Evolutionary conservation across 1,140 invertebrate species (phyloP), one percentile per base, ranked within the genome.

Genomic region (Drosophila gunungcola): DNA sequence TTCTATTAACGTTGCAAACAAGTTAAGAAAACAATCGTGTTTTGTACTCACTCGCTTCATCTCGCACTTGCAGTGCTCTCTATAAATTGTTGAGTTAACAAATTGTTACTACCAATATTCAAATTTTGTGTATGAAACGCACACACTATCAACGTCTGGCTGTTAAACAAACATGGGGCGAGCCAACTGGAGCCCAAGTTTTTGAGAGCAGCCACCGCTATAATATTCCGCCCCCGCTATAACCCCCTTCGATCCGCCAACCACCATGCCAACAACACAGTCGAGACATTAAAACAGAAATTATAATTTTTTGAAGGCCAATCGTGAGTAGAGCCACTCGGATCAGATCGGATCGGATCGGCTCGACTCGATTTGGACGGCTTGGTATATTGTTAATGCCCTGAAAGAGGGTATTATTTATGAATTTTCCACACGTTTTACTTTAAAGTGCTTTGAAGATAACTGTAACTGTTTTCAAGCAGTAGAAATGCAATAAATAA

Each of bases 231-330:
- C 13, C 65, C 13, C 61, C 60, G 13, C 32, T 2, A 4, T 3
- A 9, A 13, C 60, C 64, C 61, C 61, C 46, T 41, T 21, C 13
- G 34, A 39, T 34, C 11, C 41, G 25, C 16, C 27, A 25, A 29
- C 55, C 55, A 39, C 45, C 45, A 56, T 39, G 16, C 34, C 54
- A 63, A 34, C 54, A 63, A 34, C 49, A 58, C 32, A 63, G 65
- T 52, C 65, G 68, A 62, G 57, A 58, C 57, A 82, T 88, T 88
- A 80, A 83, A 64, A 68, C 84, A 89, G 72, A 88, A 88, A 88
- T 88, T 88, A 88, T 89, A 88, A 88, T 89, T 80, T 88, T 88
- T 83, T 88, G 84, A 88, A 88, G 83, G 83, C 83, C 83, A 83
- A 45, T 49, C 39, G 57, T 57, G 45, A 38, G 72, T 73, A 55